Base-by-base conservation (phyloP, 37 sponge, comb jelly and placozoan species). In the Diacarnus erythraeanus region DNA sequence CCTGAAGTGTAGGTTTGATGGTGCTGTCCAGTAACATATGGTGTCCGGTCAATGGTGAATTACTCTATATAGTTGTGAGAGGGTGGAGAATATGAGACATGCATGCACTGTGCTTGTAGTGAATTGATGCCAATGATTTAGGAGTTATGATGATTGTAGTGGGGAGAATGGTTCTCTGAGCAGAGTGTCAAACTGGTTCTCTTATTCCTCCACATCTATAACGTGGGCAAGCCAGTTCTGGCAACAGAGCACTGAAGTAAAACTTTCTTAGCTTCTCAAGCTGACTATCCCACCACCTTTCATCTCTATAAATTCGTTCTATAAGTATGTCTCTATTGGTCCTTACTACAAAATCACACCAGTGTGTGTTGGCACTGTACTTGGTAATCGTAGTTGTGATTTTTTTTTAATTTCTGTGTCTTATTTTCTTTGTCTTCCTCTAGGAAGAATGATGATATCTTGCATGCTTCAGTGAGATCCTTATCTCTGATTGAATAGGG, bases 311-410 rank as follows among this genome's bases (percentile, higher is more conserved):
- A n/a, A 84, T 77, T 18, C 84, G 59, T 77, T 84, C 84, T 17
- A 84, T 77, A 43, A 77, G 77, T 0, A 84, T 25, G 29, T 66
- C 70, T 69, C 77, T 84, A 35, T 72, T 26, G 54, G 84, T 84
- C 30, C 77, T 29, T 21, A 84, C 31, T 39, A 84, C 84, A 69
- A 84, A 76, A 37, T 84, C 84, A 69, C 84, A 84, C 84, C 84
- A 76, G 10, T 77, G 18, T 57, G 21, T 64, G 57, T 83, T 69
- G 71, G 36, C 77, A 77, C 36, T 84, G 77, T 18, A 77, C 59
- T 71, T 84, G 77, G 34, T 59, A 84, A 57, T 77, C 68, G 35
- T 84, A 84, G 60, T 84, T 63, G 34, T 83, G 83, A 37, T 47
- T n/a, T 38, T 2, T 41, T 39, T 84, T 84, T 25, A 84, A 60